Evolutionary conservation across 2,888 invertebrate genomes (phyloP), one percentile per base, ranked within the genome.

Genomic region (Ochropacha duplaris): DNA sequence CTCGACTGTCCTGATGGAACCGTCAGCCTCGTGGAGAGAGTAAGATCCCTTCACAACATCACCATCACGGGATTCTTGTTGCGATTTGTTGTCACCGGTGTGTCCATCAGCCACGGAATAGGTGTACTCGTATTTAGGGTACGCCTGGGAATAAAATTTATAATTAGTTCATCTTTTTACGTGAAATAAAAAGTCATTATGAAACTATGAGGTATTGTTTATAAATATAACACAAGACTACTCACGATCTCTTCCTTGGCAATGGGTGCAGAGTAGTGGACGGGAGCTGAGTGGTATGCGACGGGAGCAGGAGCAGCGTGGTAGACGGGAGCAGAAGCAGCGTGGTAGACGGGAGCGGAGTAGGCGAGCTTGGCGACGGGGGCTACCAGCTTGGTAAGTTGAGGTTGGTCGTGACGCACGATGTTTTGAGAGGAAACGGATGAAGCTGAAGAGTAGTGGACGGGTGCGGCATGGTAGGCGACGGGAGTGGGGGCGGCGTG

Each of bases 71-170:
- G 68, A 64, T 71, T 94, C 93, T 65, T 91, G 90, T 74, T 92
- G 92, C 65, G 84, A 81, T 78, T 93, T 92, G 76, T 88, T 83
- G 83, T 93, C 93, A 49, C 93, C 93, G 73, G 93, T 91, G 77
- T 92, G 90, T 22, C 84, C 80, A 74, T 93, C 93, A 64, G 89
- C 84, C 1, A 94, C 93, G 28, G 91, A 91, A 82, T 94, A 93
- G 57, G 83, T 84, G 83, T 84, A 93, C 69, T 89, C 86, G 75
- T 87, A 88, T 70, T 82, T 82, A 57, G 87, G 87, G 76, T 85
- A 71, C 14, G 86, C 76, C 83, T 87, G 64, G n/a, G 54, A 60
- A 1, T 1, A 36, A 54, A 65, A 60, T 65, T 54, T 58, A 66
- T 34, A 57, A 51, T 44, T 73, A 34, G 4, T 34, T n/a, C n/a